phyloP scores from a whole-genome alignment of 2,888 invertebrate species.

The Schizaphis graminum region DNA sequence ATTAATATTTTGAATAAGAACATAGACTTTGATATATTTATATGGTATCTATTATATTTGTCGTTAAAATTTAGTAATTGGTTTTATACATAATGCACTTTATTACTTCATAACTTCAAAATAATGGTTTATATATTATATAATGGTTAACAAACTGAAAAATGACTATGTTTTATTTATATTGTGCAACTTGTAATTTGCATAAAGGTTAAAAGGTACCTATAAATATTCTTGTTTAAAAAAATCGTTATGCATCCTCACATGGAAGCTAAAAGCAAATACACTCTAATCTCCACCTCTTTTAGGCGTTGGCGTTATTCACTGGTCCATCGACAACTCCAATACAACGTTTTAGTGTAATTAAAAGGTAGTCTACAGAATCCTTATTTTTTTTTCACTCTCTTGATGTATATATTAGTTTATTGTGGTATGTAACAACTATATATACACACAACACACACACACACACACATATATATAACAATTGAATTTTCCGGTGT shows the following conservation, averaged over 20 bases:
- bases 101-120: neutral
- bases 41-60: neutral
- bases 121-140: neutral
- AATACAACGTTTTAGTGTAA: conserved; percentile 56
- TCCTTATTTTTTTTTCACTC: neutral
- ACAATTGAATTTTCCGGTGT: conserved; percentile 37
- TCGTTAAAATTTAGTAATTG: neutral
- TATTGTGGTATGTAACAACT: neutral
- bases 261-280: neutral
- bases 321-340: neutral
- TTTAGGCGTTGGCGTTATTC: neutral
- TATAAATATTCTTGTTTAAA: neutral
- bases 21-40: neutral
- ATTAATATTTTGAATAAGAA: neutral
- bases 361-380: conserved; percentile 46
- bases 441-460: too few species aligned
- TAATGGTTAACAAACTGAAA: neutral
- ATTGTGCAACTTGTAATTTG: neutral
- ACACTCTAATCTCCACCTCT: neutral
- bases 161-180: neutral
- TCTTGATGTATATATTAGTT: conserved; percentile 13
- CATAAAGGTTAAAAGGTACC: conserved; percentile 14
- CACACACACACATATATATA: neutral
- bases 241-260: neutral
- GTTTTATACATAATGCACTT: neutral